Evolutionary conservation across 2,113 vertebrate species (phyloP).

Genomic region (Egretta garzetta): DNA sequence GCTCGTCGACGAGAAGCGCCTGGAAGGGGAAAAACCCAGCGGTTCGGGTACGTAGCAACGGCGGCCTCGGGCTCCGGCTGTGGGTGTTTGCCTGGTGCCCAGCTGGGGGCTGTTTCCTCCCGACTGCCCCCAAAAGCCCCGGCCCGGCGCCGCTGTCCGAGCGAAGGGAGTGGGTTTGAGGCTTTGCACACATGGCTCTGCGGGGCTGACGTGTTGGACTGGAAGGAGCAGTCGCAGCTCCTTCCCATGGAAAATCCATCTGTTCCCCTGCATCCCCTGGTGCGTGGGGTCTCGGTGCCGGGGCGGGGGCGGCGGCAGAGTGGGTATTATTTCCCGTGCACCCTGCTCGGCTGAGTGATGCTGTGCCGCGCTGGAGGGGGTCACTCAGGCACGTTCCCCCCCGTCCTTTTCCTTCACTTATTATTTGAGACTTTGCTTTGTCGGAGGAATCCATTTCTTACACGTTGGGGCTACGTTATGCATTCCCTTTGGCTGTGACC

Average conservation of each 20-base stretch:
- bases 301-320: neutral
- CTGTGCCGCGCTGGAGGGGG: neutral
- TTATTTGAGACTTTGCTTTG: neutral
- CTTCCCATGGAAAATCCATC: constrained; percentile 68
- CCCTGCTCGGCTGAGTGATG: neutral
- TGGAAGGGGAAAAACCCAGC: neutral
- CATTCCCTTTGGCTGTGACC: neutral
- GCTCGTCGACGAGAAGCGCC: neutral
- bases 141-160: neutral
- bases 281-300: neutral
- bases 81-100: neutral
- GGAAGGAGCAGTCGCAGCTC: constrained; percentile 28
- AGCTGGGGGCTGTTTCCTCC: neutral
- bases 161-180: neutral
- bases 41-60: neutral
- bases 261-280: constrained; percentile 53
- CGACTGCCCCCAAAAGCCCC: neutral
- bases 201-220: constrained; percentile 10
- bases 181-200: constrained; percentile 31
- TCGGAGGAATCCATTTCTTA: neutral
- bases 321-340: neutral
- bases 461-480: neutral
- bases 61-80: neutral
- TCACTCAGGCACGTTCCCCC: neutral
- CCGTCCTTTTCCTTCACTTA: neutral